Evolutionary conservation across 30 jellyfish, hydroid and myxozoan genomes (phyloP).

Genomic region (Turritopsis dohrnii): DNA sequence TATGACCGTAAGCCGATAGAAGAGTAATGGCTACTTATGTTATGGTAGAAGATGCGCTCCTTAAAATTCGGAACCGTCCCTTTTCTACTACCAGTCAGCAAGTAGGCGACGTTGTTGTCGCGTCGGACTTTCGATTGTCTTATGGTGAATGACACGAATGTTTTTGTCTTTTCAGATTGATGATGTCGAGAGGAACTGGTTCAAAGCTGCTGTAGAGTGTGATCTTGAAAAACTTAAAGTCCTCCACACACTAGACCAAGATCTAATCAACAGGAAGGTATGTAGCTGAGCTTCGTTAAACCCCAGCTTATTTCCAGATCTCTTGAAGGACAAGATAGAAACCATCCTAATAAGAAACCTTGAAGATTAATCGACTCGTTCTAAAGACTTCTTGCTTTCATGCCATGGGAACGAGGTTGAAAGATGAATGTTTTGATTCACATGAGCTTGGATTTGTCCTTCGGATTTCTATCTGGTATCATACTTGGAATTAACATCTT

Average conservation of each 20-base stretch:
- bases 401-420: no score
- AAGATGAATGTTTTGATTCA: no score
- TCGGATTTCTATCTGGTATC: no score
- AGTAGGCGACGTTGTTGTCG: neutral
- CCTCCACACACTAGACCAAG: neutral
- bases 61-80: conserved; percentile 2
- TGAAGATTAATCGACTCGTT: no score
- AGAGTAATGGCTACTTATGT: neutral
- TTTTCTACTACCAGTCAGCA: neutral
- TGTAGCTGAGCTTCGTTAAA: neutral
- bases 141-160: neutral
- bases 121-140: neutral
- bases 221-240: neutral
- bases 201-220: neutral
- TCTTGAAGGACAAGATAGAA: no score
- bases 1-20: neutral
- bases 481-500: no score
- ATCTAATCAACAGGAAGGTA: neutral
- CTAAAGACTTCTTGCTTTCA: no score
- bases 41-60: conserved; percentile 10
- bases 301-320: neutral
- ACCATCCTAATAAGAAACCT: no score
- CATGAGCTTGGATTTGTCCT: no score
- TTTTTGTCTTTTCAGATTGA: neutral
- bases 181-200: neutral